Evolutionary conservation across 2,113 vertebrate genomes (phyloP).

Genomic region (Ciconia boyciana): DNA sequence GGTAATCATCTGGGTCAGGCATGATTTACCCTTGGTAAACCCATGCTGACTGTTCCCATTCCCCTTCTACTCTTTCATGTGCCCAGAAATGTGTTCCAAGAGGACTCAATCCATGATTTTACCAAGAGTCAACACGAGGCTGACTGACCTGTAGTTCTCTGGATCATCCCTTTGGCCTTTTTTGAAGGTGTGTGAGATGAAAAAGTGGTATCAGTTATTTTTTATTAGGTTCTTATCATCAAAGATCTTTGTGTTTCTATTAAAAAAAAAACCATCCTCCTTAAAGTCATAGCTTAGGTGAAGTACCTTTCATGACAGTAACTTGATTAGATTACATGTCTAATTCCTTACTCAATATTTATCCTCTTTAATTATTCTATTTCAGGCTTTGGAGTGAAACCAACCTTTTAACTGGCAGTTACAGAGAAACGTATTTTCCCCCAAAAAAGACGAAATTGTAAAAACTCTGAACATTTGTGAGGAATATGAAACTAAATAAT

Average conservation of each 20-base stretch:
- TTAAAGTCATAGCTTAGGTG: neutral
- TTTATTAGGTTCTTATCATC: no score
- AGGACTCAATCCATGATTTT: neutral
- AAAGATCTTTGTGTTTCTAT: no score
- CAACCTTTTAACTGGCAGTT: neutral
- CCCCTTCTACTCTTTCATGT: neutral
- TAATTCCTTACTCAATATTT: neutral
- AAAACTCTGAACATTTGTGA: neutral
- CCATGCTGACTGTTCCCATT: neutral
- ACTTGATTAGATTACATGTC: neutral
- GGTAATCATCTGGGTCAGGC: neutral
- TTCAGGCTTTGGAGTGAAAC: neutral
- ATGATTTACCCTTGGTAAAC: neutral
- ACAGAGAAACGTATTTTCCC: neutral
- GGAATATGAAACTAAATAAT: neutral
- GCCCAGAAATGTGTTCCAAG: neutral
- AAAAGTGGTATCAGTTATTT: no score
- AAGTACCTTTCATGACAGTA: neutral
- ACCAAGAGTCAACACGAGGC: rapidly evolving
- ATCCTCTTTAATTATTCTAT: neutral
- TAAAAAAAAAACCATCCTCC: no score
- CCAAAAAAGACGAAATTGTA: neutral
- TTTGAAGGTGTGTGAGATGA: neutral
- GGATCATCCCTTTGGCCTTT: neutral
- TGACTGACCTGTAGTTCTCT: neutral